phyloP scores from a whole-genome alignment of 2,888 invertebrate genomes.

The Pelosia muscerda region DNA sequence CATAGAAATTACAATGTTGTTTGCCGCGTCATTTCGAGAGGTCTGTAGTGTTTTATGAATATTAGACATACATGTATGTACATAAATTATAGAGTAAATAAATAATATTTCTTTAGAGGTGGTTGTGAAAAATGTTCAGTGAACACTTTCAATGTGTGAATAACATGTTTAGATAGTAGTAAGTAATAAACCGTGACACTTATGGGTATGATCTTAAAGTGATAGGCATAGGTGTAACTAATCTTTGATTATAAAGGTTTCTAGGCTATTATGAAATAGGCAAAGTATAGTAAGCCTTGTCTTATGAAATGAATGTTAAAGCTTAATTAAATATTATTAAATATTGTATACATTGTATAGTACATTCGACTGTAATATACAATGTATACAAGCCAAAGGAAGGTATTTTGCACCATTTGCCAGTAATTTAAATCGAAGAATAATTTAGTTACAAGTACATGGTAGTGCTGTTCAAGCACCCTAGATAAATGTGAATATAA shows the following conservation, averaged over 20 bases:
- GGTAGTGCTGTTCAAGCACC: no score
- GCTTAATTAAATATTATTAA: no score
- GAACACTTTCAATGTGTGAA: background rate
- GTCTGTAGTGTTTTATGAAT: constrained; percentile 8
- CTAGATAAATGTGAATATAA: no score
- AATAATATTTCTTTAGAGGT: constrained; percentile 2
- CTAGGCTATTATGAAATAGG: background rate
- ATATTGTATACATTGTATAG: no score
- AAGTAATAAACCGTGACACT: background rate
- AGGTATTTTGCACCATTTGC: no score
- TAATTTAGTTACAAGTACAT: no score
- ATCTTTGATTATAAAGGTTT: constrained; percentile 10
- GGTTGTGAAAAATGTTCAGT: no score
- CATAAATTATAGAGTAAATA: background rate
- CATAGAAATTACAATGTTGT: constrained; percentile 14
- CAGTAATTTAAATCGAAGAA: no score
- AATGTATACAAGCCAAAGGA: no score
- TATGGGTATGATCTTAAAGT: background rate
- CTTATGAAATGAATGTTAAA: background rate
- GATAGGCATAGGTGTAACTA: constrained; percentile 4
- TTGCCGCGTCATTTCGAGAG: constrained; percentile 11
- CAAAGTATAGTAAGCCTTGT: background rate
- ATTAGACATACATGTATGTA: constrained; percentile 9
- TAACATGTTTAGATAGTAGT: constrained; percentile 6
- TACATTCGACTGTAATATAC: no score